These are phyloP conservation scores for Rousettus leschenaultii DNA, from an alignment of 2,113 vertebrate genomes.

Conservation along the genomic window DNA sequence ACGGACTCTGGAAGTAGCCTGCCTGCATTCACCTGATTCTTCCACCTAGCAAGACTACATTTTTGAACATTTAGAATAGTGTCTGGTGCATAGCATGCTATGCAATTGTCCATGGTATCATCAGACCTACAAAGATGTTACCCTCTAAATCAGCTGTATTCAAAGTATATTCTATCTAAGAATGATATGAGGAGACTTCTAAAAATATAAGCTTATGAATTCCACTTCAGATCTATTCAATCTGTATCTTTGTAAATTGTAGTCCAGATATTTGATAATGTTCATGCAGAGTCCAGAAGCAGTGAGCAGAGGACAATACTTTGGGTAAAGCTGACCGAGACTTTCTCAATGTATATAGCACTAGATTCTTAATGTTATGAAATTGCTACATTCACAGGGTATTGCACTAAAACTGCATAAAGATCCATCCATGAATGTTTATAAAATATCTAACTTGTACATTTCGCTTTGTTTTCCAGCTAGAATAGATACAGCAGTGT, in stretches of 20 bases:
- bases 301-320: background rate
- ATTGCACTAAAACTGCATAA: background rate
- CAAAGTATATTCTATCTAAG: background rate
- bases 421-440: background rate
- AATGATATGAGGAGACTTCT: background rate
- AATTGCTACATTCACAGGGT: background rate
- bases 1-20: background rate
- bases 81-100: background rate
- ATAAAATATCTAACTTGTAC: background rate
- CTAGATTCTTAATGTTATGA: background rate
- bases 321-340: background rate
- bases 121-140: background rate
- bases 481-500: background rate
- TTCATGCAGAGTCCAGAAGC: background rate
- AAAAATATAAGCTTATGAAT: background rate
- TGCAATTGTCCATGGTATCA: background rate
- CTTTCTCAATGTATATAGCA: background rate
- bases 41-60: background rate
- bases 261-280: background rate
- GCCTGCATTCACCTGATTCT: background rate
- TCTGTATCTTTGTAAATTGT: background rate
- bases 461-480: background rate
- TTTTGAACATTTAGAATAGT: background rate
- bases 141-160: background rate
- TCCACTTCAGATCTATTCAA: background rate